Evolutionary conservation across 1,140 invertebrate genomes (phyloP), one percentile per base, ranked within the genome.

Genomic region (Lasioglossum baleicum): DNA sequence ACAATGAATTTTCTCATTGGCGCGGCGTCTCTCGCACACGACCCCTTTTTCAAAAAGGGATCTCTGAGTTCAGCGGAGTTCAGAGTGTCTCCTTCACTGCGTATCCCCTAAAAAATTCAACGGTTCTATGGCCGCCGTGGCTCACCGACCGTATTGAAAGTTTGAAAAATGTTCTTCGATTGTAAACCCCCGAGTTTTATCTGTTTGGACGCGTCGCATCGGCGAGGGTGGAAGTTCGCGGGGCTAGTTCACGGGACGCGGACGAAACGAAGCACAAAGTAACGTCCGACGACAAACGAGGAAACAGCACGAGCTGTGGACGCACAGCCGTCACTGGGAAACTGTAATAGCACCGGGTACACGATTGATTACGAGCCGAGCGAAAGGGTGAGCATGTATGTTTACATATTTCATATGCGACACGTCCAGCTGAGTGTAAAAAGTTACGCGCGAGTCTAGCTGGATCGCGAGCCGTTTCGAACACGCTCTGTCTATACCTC

Each of bases 401-500:
- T 58, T 85, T 88, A 80, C 85, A 88, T 88, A 87, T 88, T 88
- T 88, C 83, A 88, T 83, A 85, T 88, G 86, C 83, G 86, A 88
- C 73, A 69, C 80, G 53, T 70, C 83, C 88, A 88, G 88, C 80
- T 88, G 88, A 81, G 80, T 74, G 76, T 65, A 67, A 58, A 60
- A 80, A 65, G 74, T 53, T 44, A 80, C 31, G 42, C 53, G 17
- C 63, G 17, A 7, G 53, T 64, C 58, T 69, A 61, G 40, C 40
- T 66, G 79, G 42, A 69, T 75, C 65, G 67, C 7, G 69, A 13
- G 67, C 70, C 11, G 44, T 44, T 35, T 35, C 35, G 5, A 35
- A 48, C 56, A 31, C 78, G 61, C 71, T 71, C 26, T 53, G 10
- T 13, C 44, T 48, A 20, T 13, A 5, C 40, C 4, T 42, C 61